These are phyloP conservation scores for Cyclopterus lumpus DNA, from an alignment of 2,797 vertebrate species.

Conservation along the genomic window DNA sequence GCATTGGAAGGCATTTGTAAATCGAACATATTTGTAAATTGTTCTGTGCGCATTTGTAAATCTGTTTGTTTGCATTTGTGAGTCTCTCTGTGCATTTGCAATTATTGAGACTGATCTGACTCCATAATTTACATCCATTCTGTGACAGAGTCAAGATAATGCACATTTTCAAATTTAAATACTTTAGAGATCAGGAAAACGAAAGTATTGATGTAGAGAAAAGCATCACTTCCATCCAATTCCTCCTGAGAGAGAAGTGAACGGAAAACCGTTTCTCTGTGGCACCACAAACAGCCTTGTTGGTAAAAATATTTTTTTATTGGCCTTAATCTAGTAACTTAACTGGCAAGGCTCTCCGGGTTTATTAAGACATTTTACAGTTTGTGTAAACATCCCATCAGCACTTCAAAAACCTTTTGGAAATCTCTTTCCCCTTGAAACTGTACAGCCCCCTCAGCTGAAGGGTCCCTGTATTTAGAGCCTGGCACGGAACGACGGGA, in stretches of 20 bases:
- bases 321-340: background rate
- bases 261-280: background rate
- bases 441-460: background rate
- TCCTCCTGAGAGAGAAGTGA: background rate
- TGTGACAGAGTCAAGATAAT: background rate
- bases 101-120: too few species aligned
- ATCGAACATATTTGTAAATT: too few species aligned
- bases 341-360: background rate
- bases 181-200: background rate
- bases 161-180: background rate
- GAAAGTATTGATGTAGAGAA: background rate
- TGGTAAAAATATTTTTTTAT: background rate
- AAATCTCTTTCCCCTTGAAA: background rate
- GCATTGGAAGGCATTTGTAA: too few species aligned
- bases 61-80: too few species aligned
- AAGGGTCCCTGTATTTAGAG: background rate
- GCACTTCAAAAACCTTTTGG: conserved; percentile 2
- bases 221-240: background rate
- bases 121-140: background rate
- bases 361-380: background rate
- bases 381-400: background rate
- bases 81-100: too few species aligned
- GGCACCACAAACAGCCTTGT: background rate
- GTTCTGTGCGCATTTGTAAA: too few species aligned
- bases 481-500: background rate